These are phyloP conservation scores for Platorchestia sp. DNA, from an alignment of 1,140 invertebrate genomes.

Conservation along the genomic window DNA sequence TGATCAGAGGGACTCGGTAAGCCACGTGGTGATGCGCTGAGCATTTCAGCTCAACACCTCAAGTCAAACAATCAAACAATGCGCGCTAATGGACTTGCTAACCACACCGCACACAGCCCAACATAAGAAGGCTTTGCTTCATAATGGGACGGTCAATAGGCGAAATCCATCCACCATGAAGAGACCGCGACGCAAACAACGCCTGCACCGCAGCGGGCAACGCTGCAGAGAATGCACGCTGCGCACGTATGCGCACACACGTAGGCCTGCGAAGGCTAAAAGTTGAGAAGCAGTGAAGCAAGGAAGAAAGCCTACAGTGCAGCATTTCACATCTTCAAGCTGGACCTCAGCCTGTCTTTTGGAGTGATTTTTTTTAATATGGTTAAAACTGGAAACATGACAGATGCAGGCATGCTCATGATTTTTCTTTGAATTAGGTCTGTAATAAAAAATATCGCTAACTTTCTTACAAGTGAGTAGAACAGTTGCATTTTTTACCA, in stretches of 20 bases:
- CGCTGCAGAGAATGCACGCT: background rate
- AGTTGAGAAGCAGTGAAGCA: background rate
- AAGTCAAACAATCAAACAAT: conserved; percentile 42
- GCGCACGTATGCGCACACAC: background rate
- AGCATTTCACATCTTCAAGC: background rate
- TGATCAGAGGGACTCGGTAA: background rate
- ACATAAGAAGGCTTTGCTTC: conserved; percentile 37
- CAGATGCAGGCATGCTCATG: too few relatives aligned
- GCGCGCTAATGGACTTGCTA: conserved; percentile 21
- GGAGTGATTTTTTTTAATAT: too few relatives aligned
- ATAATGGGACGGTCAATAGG: conserved; percentile 29
- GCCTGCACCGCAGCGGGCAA: too few relatives aligned
- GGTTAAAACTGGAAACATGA: too few relatives aligned
- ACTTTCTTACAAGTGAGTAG: too few relatives aligned
- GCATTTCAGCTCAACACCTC: background rate
- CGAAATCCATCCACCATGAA: background rate
- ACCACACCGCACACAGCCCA: conserved; percentile 29
- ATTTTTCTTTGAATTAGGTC: too few relatives aligned
- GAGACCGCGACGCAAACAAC: conserved; percentile 6
- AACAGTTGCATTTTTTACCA: too few relatives aligned
- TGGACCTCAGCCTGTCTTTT: too few relatives aligned
- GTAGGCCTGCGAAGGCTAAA: background rate
- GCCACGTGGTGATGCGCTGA: background rate
- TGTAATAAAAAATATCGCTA: too few relatives aligned
- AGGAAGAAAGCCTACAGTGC: background rate